Base-by-base conservation (phyloP, 2,888 invertebrate genomes). In the Cantharis nigra region DNA sequence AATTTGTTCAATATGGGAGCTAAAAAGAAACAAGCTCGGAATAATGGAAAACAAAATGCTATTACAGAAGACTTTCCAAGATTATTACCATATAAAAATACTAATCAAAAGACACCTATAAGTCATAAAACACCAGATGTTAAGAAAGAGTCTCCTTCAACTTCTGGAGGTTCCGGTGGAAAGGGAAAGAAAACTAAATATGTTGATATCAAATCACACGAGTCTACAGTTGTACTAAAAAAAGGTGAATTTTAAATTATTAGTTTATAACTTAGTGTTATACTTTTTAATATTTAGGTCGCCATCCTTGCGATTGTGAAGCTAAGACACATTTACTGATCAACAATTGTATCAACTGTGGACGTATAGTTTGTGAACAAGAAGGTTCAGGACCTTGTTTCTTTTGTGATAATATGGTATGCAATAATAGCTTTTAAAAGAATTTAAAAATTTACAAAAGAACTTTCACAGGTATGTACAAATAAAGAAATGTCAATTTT, bases 381-480 rank as follows among this genome's bases (percentile, higher is more conserved):
- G 99, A 99, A 90, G 98, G 99, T 1, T 95, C 98, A 9, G 99
- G 99, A 0, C 97, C 98, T 0, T 99, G 99, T 86, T 91, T 98
- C 67, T 97, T 94, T 86, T 99, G 99, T 89, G 95, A 94, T 0
- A 92, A 92, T 83, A 89, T 97, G 87, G 98, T 99, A 87, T 88
- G 73, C 28, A 63, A n/a, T 49, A 7, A 49, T n/a, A 7, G 0
- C 49, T 49, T n/a, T n/a, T n/a, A 33, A 13, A 3, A 11, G 7
- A 33, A 13, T 33, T 11, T 3, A 13, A 1, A 13, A 4, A 33
- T 33, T 13, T 11, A 3, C 13, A 11, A 13, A 33, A 13, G 10
- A 11, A 13, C 30, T 33, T 33, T 80, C 80, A 10, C 77, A 93
- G 93, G 93, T 93, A 0, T 94, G 94, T 84, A 94, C 94, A 0